A percentile compares a stretch with the other conserved stretches of the same genome.
Evolutionary conservation across 1,140 invertebrate species (phyloP).

Genomic region (Drosophila neocordata): DNA sequence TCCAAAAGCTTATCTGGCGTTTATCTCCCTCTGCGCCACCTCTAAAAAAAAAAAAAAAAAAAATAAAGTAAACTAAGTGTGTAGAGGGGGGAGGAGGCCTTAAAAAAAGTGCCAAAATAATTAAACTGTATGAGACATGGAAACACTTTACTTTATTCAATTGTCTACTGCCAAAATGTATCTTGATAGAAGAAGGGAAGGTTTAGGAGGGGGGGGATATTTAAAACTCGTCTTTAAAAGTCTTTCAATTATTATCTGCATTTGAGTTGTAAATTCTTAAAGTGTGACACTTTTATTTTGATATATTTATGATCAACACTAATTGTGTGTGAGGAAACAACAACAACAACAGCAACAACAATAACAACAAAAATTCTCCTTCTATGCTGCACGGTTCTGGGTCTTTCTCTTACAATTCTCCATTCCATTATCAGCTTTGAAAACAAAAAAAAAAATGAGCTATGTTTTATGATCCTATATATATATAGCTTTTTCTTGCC

Average conservation of each 20-base stretch:
- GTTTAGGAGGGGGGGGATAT: not conserved
- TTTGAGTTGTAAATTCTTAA: conserved; percentile 51
- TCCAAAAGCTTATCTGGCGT: conserved; percentile 72
- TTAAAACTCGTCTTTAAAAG: conserved; percentile 24
- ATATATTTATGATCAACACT: conserved; percentile 65
- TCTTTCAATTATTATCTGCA: conserved; percentile 65
- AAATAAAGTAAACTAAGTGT: too few relatives aligned
- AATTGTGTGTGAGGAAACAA: conserved; percentile 56
- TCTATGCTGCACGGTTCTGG: conserved; percentile 28
- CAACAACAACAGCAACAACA: not conserved
- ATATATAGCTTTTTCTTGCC: conserved; percentile 77
- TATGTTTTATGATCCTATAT: conserved; percentile 79
- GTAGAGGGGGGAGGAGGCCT: not conserved
- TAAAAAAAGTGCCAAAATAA: conserved; percentile 11
- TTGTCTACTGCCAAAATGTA: conserved; percentile 65
- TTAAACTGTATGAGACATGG: too few relatives aligned
- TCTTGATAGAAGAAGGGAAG: not conserved
- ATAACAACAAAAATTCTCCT: conserved; percentile 38
- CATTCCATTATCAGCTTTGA: conserved; percentile 62
- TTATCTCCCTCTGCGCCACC: conserved; percentile 50
- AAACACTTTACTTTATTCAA: too few relatives aligned
- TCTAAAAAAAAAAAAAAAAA: not conserved
- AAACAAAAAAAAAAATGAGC: conserved; percentile 29
- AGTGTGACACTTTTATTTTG: conserved; percentile 77
- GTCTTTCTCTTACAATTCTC: conserved; percentile 32